These are phyloP conservation scores for Phengaris alcon DNA, from an alignment of 2,888 invertebrate genomes.

Conservation along the genomic window DNA sequence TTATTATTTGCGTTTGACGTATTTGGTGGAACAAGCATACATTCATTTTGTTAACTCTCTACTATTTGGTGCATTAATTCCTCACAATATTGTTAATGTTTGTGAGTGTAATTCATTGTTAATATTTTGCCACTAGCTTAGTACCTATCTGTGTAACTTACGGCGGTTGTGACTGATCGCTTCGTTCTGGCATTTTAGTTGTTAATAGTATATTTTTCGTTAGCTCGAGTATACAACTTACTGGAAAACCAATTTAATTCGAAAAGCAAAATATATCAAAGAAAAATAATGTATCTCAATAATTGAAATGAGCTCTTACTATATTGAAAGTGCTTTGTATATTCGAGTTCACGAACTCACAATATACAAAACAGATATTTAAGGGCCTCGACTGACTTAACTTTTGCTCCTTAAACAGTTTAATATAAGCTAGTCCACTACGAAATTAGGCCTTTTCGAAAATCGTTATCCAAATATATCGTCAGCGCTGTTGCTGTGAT, in stretches of 20 bases:
- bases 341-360: slow-evolving; percentile 15
- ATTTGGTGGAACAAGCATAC: slow-evolving; percentile 22
- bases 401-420: slow-evolving; percentile 17
- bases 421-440: slow-evolving; percentile 54
- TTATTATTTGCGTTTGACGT: slow-evolving; percentile 25
- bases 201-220: neutral
- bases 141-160: slow-evolving; percentile 14
- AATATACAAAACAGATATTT: neutral
- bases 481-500: slow-evolving; percentile 55
- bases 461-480: slow-evolving; percentile 49
- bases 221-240: slow-evolving; percentile 1
- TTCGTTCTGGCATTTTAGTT: slow-evolving; percentile 22
- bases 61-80: slow-evolving; percentile 28
- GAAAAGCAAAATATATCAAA: neutral
- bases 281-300: neutral
- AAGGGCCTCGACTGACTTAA: slow-evolving; percentile 24
- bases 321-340: neutral
- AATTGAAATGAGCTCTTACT: neutral
- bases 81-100: slow-evolving; percentile 24
- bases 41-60: slow-evolving; percentile 25
- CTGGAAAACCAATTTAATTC: neutral
- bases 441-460: slow-evolving; percentile 55
- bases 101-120: slow-evolving; percentile 27
- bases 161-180: slow-evolving; percentile 23
- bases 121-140: slow-evolving; percentile 29